These are phyloP conservation scores for Craniophora ligustri DNA, from an alignment of 2,888 invertebrate genomes.

Conservation along the genomic window DNA sequence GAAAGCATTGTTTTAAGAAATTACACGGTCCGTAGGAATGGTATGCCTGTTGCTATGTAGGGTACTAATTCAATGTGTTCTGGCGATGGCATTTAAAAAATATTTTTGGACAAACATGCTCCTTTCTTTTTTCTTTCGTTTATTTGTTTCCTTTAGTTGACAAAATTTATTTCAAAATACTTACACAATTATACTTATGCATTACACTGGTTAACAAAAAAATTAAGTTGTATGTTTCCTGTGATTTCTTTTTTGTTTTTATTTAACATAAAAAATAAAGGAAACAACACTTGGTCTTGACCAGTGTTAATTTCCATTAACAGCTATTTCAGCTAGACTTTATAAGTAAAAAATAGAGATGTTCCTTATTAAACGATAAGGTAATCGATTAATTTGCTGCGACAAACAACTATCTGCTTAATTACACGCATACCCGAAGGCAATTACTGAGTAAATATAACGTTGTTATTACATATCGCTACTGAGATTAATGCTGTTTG, in stretches of 20 bases:
- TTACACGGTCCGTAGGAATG: conserved; percentile 58
- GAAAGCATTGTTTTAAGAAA: conserved; percentile 65
- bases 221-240: no score
- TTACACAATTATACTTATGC: no score
- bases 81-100: no score
- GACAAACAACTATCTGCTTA: conserved; percentile 60
- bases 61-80: no score
- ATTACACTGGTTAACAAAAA: no score
- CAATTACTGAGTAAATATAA: conserved; percentile 63
- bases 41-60: conserved; percentile 37
- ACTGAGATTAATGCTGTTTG: conserved; percentile 66
- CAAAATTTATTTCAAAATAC: no score
- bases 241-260: no score
- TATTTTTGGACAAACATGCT: no score
- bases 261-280: no score
- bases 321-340: not conserved
- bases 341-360: conserved; percentile 20
- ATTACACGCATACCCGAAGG: conserved; percentile 62
- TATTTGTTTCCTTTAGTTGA: no score
- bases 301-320: not conserved
- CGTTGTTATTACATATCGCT: conserved; percentile 59
- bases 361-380: conserved; percentile 26
- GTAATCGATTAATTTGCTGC: conserved; percentile 52
- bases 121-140: no score
- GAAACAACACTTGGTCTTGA: no score